These are phyloP conservation scores for Heteronetta atricapilla DNA, from an alignment of 2,113 vertebrate genomes.

Conservation along the genomic window DNA sequence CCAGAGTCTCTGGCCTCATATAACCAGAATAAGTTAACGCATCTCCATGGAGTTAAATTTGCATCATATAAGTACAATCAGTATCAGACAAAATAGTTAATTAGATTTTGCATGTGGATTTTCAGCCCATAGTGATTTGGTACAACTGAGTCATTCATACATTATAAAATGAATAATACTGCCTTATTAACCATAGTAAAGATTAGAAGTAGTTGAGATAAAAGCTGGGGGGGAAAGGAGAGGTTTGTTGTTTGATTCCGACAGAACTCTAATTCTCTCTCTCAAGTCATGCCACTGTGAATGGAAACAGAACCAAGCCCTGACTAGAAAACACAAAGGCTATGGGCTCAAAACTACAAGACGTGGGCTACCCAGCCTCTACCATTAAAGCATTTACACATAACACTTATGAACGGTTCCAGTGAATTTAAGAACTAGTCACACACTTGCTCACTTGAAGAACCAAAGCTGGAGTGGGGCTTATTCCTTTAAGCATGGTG, in stretches of 20 bases:
- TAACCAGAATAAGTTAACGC: neutral
- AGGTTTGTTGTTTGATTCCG: neutral
- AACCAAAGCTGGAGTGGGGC: neutral
- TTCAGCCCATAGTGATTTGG: slow-evolving; percentile 30
- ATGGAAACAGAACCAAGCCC: neutral
- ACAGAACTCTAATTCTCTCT: neutral
- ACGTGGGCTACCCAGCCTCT: neutral
- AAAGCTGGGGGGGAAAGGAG: neutral
- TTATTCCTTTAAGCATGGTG: neutral
- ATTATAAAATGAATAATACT: neutral
- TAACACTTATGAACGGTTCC: neutral
- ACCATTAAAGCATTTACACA: neutral
- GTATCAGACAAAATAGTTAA: slow-evolving; percentile 37
- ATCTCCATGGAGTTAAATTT: neutral
- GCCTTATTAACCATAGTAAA: neutral
- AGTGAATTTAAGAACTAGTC: neutral
- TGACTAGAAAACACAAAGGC: neutral
- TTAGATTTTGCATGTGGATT: neutral
- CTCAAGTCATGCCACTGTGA: neutral
- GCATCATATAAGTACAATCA: neutral
- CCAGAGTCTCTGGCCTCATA: neutral
- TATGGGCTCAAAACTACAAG: neutral
- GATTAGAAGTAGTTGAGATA: neutral
- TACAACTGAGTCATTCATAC: neutral
- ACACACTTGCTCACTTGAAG: neutral